Percentiles rank a stretch among this genome's conserved stretches.
Evolutionary conservation across 2,113 vertebrate genomes (phyloP).

Genomic region (Chitala chitala): DNA sequence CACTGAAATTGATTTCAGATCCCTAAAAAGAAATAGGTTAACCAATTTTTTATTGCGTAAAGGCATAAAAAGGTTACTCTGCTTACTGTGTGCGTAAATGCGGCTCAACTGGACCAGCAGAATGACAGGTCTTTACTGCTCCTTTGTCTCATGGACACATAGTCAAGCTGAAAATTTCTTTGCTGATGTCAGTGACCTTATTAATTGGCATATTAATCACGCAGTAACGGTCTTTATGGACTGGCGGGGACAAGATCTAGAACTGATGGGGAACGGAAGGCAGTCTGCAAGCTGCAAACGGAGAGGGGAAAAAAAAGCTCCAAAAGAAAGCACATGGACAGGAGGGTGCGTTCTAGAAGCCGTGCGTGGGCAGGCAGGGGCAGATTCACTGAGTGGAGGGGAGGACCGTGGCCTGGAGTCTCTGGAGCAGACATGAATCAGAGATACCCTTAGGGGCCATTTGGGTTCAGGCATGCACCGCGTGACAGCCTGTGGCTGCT

Average conservation of each 20-base stretch:
- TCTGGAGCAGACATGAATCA: background rate
- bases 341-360: background rate
- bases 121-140: background rate
- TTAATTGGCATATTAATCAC: no score
- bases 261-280: background rate
- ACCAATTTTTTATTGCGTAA: no score
- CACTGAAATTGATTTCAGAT: no score
- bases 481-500: background rate
- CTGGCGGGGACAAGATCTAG: no score
- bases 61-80: background rate
- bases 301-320: background rate
- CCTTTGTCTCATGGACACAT: background rate
- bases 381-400: background rate
- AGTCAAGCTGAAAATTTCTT: background rate
- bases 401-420: background rate
- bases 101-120: no score
- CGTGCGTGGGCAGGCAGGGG: background rate
- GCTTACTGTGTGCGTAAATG: no score
- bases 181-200: background rate
- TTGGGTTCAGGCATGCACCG: background rate
- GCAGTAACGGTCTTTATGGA: no score
- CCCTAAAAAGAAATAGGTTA: no score
- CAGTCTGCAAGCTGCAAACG: background rate
- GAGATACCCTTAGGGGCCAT: background rate
- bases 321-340: background rate